Evolutionary conservation across 2,888 invertebrate genomes (phyloP), one percentile per base, ranked within the genome.

Genomic region (Tridacna gigas): DNA sequence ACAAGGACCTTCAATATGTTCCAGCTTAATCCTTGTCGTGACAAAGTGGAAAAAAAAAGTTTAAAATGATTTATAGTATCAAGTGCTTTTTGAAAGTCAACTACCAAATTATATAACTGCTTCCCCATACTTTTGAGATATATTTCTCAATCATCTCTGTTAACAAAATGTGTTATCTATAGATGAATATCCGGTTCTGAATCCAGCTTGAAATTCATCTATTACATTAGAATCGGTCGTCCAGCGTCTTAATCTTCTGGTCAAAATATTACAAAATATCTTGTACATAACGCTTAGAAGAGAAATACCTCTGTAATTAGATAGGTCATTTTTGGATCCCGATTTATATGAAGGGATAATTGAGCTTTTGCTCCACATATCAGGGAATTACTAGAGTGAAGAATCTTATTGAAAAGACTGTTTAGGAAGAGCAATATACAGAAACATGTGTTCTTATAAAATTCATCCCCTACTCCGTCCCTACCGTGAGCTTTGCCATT

Each of bases 301-400:
- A 11, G 65, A 63, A n/a, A 63, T 63, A 22, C 65, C 65, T n/a
- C 65, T 63, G 65, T 63, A 63, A n/a, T 63, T 63, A n/a, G 28
- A 15, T 9, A 37, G 69, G 25, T 69, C 69, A n/a, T 28, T 7
- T 69, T 28, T 69, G 13, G 28, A 28, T 12, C 26, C 69, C 13
- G 69, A 69, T 28, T 69, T 69, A n/a, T 28, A 28, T 28, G 28
- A 26, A 28, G 69, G 69, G 12, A 69, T 25, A 15, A 69, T 69
- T 26, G 28, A 13, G 37, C 69, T 69, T 25, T 69, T 18, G 51
- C 13, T 18, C 51, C 51, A 51, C 12, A 18, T 51, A 18, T 51
- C 51, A 12, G 51, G 51, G 51, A 51, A 51, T n/a, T n/a, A n/a
- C n/a, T n/a, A n/a, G n/a, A n/a, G n/a, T n/a, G n/a, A n/a, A n/a